Base-by-base conservation (phyloP, 2,797 vertebrate species). In the Champsocephalus esox region DNA sequence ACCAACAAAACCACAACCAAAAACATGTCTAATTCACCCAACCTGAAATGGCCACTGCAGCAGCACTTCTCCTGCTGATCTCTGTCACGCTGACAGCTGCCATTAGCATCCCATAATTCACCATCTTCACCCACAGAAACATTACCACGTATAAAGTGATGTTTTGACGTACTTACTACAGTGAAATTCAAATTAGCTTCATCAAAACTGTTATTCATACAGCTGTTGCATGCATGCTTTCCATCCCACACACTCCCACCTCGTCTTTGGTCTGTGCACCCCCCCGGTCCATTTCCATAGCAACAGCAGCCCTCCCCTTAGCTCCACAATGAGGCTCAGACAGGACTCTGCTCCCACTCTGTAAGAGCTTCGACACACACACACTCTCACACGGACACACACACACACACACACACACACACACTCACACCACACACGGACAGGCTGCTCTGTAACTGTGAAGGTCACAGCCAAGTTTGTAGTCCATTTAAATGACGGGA, bases 231-330 rank as follows among this genome's bases (percentile, higher is more conserved):
- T 56, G 64, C 71, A 84, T 77, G 45, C 64, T 46, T 19, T 75
- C 66, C 73, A 78, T 68, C 89, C 89, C 85, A 90, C 88, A 16
- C 77, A 72, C 80, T 64, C 75, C 69, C 79, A 73, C 81, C 67
- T 66, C 70, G 4, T 86, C 70, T 73, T 56, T 50, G 75, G 48
- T 85, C 67, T 52, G 48, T 46, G 51, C 59, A 67, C 41, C 45
- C 74, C 60, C 9, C 45, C 34, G 8, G 1, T 0, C 17, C 4
- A 78, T 92, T 84, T 70, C 91, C 75, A 91, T 87, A 69, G 84
- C 70, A 87, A 91, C 88, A 14, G 14, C 43, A 12, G 54, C 78
- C 21, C 2, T 56, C 59, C 28, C 48, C 9, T 41, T 12, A 3
- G 43, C 64, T 77, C 41, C 46, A 34, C 4, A 4, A 67, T 44